A percentile compares a stretch with the other conserved stretches of the same genome.
These are phyloP conservation scores for Cephus pulcher DNA, from an alignment of 2,888 invertebrate species.

Conservation along the genomic window DNA sequence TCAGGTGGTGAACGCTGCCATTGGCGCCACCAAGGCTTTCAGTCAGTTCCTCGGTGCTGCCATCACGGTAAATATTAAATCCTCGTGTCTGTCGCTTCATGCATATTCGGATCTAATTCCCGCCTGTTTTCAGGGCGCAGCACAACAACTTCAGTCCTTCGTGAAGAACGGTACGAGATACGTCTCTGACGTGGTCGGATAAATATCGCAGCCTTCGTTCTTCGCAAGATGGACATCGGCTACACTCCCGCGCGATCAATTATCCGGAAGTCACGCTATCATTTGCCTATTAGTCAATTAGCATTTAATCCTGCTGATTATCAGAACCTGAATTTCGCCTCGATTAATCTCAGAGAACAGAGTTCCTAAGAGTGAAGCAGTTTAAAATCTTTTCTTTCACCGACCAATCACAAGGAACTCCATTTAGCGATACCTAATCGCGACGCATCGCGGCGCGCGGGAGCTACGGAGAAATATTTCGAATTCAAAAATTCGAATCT, in stretches of 20 bases:
- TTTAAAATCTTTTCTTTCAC: too few relatives aligned
- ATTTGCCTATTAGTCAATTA: slow-evolving; percentile 1
- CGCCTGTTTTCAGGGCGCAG: slow-evolving; percentile 74
- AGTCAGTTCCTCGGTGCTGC: slow-evolving; percentile 83
- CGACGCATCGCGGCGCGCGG: too few relatives aligned
- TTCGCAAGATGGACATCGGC: not conserved
- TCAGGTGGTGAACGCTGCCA: slow-evolving; percentile 77
- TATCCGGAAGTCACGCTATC: not conserved
- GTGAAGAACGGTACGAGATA: slow-evolving; percentile 65
- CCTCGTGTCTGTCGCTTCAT: slow-evolving; percentile 11
- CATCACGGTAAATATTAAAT: slow-evolving; percentile 72
- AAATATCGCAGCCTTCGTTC: slow-evolving; percentile 7
- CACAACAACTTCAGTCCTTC: slow-evolving; percentile 77
- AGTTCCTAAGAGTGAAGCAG: too few relatives aligned
- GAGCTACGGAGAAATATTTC: too few relatives aligned
- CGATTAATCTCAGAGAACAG: not conserved
- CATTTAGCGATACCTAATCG: too few relatives aligned
- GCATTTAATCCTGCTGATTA: slow-evolving; percentile 1
- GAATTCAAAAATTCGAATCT: too few relatives aligned
- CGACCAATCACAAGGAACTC: too few relatives aligned
- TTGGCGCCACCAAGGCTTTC: slow-evolving; percentile 82
- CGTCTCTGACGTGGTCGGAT: slow-evolving; percentile 41
- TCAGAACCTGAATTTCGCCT: not conserved
- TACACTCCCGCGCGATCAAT: slow-evolving; percentile 1
- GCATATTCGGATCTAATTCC: not conserved